These are phyloP conservation scores for Arothron firmamentum DNA, from an alignment of 2,113 vertebrate genomes.

Conservation along the genomic window DNA sequence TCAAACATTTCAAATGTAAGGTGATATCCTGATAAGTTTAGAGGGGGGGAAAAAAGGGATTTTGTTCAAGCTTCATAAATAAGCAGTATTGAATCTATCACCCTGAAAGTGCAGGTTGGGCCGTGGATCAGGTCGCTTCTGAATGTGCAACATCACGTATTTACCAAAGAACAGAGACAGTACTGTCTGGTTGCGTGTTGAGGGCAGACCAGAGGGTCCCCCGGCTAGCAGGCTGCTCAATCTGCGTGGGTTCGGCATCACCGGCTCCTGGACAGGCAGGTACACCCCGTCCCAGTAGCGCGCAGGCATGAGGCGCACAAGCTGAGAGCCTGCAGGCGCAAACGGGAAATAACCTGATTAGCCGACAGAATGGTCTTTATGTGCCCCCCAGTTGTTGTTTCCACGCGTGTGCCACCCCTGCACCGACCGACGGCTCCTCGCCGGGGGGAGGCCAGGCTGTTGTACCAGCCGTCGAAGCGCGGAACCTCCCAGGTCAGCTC, in stretches of 20 bases:
- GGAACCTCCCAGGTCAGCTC: conserved; percentile 83
- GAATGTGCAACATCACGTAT: not conserved
- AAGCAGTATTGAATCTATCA: not conserved
- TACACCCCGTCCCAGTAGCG: conserved; percentile 85
- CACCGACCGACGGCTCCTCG: conserved; percentile 79
- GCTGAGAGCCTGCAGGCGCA: conserved; percentile 73
- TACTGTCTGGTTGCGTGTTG: conserved; percentile 80
- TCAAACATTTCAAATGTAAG: conserved; percentile 73
- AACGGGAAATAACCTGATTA: not conserved
- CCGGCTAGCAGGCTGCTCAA: conserved; percentile 68
- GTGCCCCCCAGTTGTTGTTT: not conserved
- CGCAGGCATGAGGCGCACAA: conserved; percentile 82
- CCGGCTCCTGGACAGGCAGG: conserved; percentile 76
- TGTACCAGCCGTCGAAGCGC: conserved; percentile 96
- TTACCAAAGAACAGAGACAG: conserved; percentile 90
- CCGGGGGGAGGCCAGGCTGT: conserved; percentile 83
- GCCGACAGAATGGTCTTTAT: not conserved
- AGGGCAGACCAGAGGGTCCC: conserved; percentile 76
- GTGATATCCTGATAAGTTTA: conserved; percentile 75
- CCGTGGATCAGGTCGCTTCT: not conserved
- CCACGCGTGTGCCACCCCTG: not conserved
- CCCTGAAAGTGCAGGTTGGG: not conserved
- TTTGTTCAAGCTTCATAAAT: not conserved
- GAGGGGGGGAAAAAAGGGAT: not conserved
- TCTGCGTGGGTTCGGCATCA: conserved; percentile 80